Evolutionary conservation across 2,888 invertebrate species (phyloP).

Genomic region (Orchesella flavescens): DNA sequence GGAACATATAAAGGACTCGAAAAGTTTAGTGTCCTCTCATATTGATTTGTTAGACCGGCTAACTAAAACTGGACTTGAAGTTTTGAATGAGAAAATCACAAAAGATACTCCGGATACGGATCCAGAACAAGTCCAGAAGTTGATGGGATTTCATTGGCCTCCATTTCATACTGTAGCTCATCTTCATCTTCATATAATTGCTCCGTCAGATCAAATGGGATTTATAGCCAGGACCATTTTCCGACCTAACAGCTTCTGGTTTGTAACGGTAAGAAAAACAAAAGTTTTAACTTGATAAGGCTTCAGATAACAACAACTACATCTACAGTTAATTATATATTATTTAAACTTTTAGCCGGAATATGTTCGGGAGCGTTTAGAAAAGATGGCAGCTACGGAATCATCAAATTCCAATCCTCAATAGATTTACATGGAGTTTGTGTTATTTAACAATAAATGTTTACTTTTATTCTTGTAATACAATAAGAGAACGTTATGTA

Average conservation of each 20-base stretch:
- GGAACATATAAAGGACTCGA: constrained; percentile 84
- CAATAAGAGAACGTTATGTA: too few species aligned
- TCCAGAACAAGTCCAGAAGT: neutral
- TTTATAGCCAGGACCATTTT: constrained; percentile 81
- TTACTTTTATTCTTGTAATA: too few species aligned
- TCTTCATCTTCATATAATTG: constrained; percentile 85
- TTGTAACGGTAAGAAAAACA: constrained; percentile 81
- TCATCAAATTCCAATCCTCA: neutral
- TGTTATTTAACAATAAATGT: too few species aligned
- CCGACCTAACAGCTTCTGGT: constrained; percentile 85
- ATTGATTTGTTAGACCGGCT: constrained; percentile 43
- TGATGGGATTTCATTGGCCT: constrained; percentile 87
- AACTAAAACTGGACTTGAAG: constrained; percentile 44
- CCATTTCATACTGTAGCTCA: constrained; percentile 89
- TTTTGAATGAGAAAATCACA: constrained; percentile 14
- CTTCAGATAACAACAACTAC: too few species aligned
- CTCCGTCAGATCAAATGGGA: constrained; percentile 80
- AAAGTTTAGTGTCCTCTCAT: constrained; percentile 80
- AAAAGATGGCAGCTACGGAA: constrained; percentile 25
- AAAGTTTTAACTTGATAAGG: too few species aligned
- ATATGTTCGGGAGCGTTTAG: constrained; percentile 47
- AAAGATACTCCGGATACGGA: constrained; percentile 23
- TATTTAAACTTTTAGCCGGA: constrained; percentile 44
- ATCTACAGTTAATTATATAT: neutral
- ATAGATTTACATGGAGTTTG: too few species aligned